Conservation (phyloP, 1,140 invertebrate species). For the Papilio dardanus region DNA sequence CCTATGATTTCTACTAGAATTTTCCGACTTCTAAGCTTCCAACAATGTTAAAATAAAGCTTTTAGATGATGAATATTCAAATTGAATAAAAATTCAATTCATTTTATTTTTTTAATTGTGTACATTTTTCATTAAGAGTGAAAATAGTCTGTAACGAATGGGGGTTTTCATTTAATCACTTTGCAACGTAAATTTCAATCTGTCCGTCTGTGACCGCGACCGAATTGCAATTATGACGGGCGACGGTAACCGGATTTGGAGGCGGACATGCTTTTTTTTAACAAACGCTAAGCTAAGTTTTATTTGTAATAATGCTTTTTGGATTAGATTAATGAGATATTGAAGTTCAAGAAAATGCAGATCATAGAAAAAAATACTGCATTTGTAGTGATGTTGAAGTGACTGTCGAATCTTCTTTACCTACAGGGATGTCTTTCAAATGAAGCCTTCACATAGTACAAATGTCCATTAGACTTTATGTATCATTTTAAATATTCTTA, state of each 20-base stretch:
- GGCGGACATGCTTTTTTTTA: constrained; percentile 53
- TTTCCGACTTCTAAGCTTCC: no score
- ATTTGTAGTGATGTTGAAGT: no score
- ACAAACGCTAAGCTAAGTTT: constrained; percentile 43
- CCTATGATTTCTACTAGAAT: constrained; percentile 7
- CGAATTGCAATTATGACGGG: constrained; percentile 56
- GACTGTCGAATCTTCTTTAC: no score
- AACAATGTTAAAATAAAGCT: no score
- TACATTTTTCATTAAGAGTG: constrained; percentile 21
- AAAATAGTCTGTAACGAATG: constrained; percentile 16
- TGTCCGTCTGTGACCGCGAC: constrained; percentile 60
- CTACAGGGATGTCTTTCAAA: no score
- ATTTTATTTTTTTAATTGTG: constrained; percentile 8
- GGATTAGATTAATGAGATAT: not conserved
- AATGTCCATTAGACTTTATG: no score
- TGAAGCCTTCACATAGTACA: no score
- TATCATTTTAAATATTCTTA: no score
- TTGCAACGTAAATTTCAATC: constrained; percentile 54
- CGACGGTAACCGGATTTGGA: constrained; percentile 43
- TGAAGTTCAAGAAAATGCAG: no score
- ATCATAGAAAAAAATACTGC: no score
- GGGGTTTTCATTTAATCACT: constrained; percentile 39
- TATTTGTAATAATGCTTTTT: not conserved
- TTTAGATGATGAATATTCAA: not conserved
- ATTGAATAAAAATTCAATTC: not conserved